Evolutionary conservation across 92 coral and sea anemone genomes (phyloP), one percentile per base, ranked within the genome.

Genomic region (Zoanthus sociatus): DNA sequence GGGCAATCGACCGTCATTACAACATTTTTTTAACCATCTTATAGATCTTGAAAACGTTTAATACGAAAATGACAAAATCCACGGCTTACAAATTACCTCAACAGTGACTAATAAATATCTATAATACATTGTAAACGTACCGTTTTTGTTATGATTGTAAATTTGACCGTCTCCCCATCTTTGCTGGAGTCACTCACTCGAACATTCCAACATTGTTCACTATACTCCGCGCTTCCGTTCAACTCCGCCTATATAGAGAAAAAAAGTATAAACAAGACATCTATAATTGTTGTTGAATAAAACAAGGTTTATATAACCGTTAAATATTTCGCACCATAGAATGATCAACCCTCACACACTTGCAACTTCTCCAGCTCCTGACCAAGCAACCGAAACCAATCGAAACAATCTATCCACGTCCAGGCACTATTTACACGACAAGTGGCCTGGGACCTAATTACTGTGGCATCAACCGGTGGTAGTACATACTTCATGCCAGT

Each of bases 61-160:
- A 26, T 26, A 17, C n/a, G 9, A 17, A 63, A 7, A 63, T 4
- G 9, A 4, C 20, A 17, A 3, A 63, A 1, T 63, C n/a, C 26
- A 63, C 69, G 9, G 66, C 14, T 17, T 54, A 54, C 17, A n/a
- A 63, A 17, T 16, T 63, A 63, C 26, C 69, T 63, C 21, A 17
- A n/a, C 69, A n/a, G 8, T 63, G 31, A 63, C 26, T 63, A 63
- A 63, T 17, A 16, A 20, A 63, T 8, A n/a, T 21, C 69, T 7
- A 63, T 18, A 63, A 63, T 4, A 30, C n/a, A 81, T 37, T 37
- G 42, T 37, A 37, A 37, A 37, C 85, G 20, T 45, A 81, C 85
- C 85, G 85, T 81, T 81, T 81, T 81, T 81, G 85, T 81, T 45
- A 81, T 81, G 85, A 81, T 42, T 4, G 85, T 81, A 50, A 81